These are phyloP conservation scores for Tuberolachnus salignus DNA, from an alignment of 2,888 invertebrate species.

Conservation along the genomic window DNA sequence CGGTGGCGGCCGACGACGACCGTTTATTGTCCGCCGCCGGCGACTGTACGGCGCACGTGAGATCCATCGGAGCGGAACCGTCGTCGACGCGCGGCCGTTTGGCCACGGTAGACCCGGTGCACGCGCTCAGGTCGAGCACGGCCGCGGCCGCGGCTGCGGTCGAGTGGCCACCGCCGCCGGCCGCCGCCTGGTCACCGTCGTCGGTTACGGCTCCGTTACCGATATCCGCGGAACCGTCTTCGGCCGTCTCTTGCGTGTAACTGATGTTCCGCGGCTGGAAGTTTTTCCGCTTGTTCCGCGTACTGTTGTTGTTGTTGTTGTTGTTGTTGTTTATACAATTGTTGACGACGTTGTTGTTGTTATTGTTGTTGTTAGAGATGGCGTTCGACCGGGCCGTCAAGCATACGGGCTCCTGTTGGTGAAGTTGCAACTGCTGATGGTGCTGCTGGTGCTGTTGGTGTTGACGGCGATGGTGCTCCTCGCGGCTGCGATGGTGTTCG, in stretches of 20 bases:
- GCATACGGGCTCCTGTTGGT: constrained; percentile 49
- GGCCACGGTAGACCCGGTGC: constrained; percentile 65
- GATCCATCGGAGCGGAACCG: constrained; percentile 66
- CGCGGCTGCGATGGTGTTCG: neutral
- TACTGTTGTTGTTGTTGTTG: constrained; percentile 67
- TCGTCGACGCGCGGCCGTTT: constrained; percentile 62
- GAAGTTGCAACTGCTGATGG: neutral
- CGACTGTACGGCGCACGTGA: constrained; percentile 64
- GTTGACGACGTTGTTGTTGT: constrained; percentile 17
- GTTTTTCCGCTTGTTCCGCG: constrained; percentile 78
- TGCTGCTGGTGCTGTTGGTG: neutral
- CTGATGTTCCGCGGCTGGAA: constrained; percentile 78
- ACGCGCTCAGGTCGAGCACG: constrained; percentile 63
- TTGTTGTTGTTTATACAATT: constrained; percentile 50
- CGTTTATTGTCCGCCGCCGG: constrained; percentile 59
- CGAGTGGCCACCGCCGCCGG: constrained; percentile 62
- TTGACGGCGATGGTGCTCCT: neutral
- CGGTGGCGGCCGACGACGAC: constrained; percentile 52
- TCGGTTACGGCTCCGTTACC: constrained; percentile 41
- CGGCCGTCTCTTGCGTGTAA: constrained; percentile 54
- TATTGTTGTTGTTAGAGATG: neutral
- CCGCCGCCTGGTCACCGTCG: constrained; percentile 59
- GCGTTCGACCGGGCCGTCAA: constrained; percentile 43
- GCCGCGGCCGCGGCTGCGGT: constrained; percentile 59
- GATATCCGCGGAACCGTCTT: constrained; percentile 60